Base-by-base conservation (phyloP, 2,797 vertebrate genomes). In the Pangasius larnaudii region DNA sequence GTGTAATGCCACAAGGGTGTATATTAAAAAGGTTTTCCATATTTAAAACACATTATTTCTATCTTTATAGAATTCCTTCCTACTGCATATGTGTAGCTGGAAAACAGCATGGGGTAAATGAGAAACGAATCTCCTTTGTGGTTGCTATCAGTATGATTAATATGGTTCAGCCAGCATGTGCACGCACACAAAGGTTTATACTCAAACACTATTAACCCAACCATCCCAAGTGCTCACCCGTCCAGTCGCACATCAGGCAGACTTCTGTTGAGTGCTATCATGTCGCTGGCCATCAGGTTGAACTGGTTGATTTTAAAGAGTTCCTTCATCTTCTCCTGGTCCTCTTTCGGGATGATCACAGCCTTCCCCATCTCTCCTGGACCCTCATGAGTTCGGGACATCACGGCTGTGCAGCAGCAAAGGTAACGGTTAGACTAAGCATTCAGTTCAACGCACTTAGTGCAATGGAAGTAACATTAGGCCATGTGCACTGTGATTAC, bases 231-330 rank as follows among this genome's bases (percentile, higher is more conserved):
- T n/a, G 13, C 98, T 94, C 92, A 99, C 98, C 98, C 98, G 1
- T 99, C 98, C 88, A 99, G 88, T 87, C 99, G 95, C 80, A 99
- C 98, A 30, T 99, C 99, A 0, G 98, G 99, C 74, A 99, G 94
- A 88, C 97, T 99, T 91, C 99, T 96, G 95, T 99, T 99, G 30
- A 99, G 96, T 0, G 98, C 97, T 61, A 99, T 99, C 96, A 98
- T 94, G 94, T 99, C 98, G 65, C 99, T 99, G 94, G 98, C 98
- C 98, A 99, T 97, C 19, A 99, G 96, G 90, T 99, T 99, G 92
- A 99, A 99, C 93, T 99, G 99, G 94, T 99, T 99, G 90, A 99
- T 98, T 94, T 99, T 99, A 89, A 99, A 99, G n/a, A 99, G 95
- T 91, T 99, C 98, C 92, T 98, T 99, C 99, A 99, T 99, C 95